phyloP scores from a whole-genome alignment of 2,797 vertebrate genomes.

The Phoxinus dragarum region DNA sequence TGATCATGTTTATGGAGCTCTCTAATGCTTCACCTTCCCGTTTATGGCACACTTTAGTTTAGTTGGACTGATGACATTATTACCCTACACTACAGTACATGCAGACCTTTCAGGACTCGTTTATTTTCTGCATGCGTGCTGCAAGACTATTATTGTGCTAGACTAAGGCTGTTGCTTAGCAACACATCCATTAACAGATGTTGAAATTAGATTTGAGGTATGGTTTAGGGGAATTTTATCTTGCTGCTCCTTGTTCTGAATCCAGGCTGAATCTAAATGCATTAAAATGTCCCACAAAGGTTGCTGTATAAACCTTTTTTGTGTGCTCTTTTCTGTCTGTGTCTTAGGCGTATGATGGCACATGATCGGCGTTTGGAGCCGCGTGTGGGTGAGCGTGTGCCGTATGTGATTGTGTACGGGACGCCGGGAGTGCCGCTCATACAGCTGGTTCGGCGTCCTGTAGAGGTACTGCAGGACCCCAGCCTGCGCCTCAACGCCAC shows the following conservation, averaged over 20 bases:
- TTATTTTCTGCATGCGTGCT: constrained; percentile 68
- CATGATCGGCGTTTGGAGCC: constrained; percentile 93
- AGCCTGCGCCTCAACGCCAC: constrained; percentile 88
- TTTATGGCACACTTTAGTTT: too few relatives aligned
- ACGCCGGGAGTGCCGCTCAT: constrained; percentile 91
- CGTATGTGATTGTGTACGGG: constrained; percentile 93
- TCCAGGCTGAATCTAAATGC: neutral
- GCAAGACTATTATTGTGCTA: constrained; percentile 64
- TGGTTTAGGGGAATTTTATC: constrained; percentile 46
- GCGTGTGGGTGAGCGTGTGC: constrained; percentile 92
- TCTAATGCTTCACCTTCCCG: too few relatives aligned
- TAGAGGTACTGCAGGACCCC: constrained; percentile 90
- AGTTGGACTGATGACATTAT: too few relatives aligned
- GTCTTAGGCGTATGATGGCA: constrained; percentile 86
- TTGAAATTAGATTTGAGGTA: constrained; percentile 17
- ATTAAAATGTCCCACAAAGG: neutral
- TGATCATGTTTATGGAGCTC: too few relatives aligned
- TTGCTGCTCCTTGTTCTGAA: constrained; percentile 18
- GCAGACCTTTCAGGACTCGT: neutral
- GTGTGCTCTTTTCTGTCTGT: neutral
- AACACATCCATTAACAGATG: constrained; percentile 65
- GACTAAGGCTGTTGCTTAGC: constrained; percentile 74
- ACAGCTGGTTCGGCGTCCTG: constrained; percentile 90
- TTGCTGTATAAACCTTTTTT: neutral
- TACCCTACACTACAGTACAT: too few relatives aligned